phyloP scores from a whole-genome alignment of 2,113 vertebrate genomes.

The Empidonax traillii region DNA sequence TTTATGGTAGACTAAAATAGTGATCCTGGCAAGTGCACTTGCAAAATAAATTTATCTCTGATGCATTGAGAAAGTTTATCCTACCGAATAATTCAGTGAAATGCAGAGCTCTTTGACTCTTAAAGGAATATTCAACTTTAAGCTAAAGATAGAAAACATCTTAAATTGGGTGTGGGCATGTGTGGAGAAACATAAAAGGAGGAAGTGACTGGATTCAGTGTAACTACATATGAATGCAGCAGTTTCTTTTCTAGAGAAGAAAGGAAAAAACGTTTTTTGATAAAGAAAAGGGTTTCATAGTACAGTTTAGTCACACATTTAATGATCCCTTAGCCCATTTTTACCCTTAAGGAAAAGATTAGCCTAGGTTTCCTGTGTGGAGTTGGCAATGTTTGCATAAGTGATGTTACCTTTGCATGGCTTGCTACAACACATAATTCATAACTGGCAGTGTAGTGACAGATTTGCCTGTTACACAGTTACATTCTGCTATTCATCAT shows the following conservation, averaged over 20 bases:
- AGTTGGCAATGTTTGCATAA: not conserved
- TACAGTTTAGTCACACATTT: not conserved
- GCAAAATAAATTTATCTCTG: not conserved
- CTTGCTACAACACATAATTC: not conserved
- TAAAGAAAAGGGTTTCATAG: not conserved
- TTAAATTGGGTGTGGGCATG: not conserved
- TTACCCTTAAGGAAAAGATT: conserved; percentile 38
- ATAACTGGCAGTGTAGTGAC: not conserved
- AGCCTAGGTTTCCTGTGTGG: not conserved
- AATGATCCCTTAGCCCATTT: conserved; percentile 15
- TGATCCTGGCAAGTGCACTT: not conserved
- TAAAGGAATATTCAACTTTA: not conserved
- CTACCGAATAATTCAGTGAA: not conserved
- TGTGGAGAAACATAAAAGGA: conserved; percentile 12
- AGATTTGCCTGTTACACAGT: not conserved
- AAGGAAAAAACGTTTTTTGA: not conserved
- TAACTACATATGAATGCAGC: not conserved
- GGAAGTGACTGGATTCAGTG: not conserved
- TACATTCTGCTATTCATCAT: conserved; percentile 1
- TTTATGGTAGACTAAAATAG: not conserved
- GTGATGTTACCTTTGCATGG: not conserved
- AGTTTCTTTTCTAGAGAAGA: not conserved
- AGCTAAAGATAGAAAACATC: not conserved
- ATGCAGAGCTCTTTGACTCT: not conserved
- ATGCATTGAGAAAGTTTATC: not conserved